Evolutionary conservation across 2,888 invertebrate genomes (phyloP).

Genomic region (Gryllus longicercus): DNA sequence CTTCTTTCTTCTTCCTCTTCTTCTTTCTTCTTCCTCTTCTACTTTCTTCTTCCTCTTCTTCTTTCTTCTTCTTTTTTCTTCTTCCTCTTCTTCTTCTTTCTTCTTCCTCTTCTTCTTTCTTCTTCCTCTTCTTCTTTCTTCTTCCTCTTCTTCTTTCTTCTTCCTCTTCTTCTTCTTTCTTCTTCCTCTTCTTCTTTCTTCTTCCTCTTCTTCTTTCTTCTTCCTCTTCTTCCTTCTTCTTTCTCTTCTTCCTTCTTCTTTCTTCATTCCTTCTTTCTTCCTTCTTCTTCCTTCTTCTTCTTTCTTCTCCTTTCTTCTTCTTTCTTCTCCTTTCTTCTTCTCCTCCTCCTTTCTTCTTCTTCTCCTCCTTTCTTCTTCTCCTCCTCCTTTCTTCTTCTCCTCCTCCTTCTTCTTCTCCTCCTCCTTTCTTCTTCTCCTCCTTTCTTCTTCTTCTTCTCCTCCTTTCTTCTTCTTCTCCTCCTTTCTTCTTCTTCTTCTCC

Average conservation of each 20-base stretch:
- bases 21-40: too few species aligned
- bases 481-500: background rate
- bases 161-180: constrained; percentile 29
- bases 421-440: background rate
- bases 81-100: background rate
- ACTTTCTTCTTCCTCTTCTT: too few species aligned
- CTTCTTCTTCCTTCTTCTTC: background rate
- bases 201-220: too few species aligned
- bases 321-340: background rate
- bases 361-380: background rate
- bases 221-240: background rate
- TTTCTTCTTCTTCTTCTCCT: constrained; percentile 1
- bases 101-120: background rate
- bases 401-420: background rate
- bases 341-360: background rate
- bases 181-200: constrained; percentile 24
- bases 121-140: background rate
- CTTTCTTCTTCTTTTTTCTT: too few species aligned
- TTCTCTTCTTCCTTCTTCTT: background rate
- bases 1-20: too few species aligned
- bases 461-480: constrained; percentile 31
- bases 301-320: background rate
- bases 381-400: background rate
- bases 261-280: background rate
- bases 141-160: background rate